Evolutionary conservation across 1,140 invertebrate species (phyloP), one percentile per base, ranked within the genome.

Genomic region (Aleiodes sp.): DNA sequence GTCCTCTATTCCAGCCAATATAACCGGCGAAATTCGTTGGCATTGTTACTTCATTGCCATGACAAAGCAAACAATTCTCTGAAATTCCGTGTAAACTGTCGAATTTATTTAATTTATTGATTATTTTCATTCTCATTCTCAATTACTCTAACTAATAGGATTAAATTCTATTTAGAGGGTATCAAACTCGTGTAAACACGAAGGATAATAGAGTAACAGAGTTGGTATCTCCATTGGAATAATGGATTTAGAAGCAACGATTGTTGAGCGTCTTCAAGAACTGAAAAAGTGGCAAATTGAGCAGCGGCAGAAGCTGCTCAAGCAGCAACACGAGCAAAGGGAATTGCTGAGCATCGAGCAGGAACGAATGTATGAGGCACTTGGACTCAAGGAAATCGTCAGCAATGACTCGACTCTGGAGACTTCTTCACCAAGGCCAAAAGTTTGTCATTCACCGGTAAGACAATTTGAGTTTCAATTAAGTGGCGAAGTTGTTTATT

Each of bases 301-400:
- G 37, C 78, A 82, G 26, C 76, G 83, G 29, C 76, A 79, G 63
- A 76, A 69, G 56, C 63, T 84, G 29, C 33, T 82, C 1, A 71
- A 77, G 59, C 76, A 81, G 12, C 82, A 84, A 46, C 71, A 79
- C 14, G 76, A 80, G 39, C 82, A 84, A 62, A 68, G 76, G 56
- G 66, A 82, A 8, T 66, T 74, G n/a, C 73, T 84, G 39, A 79
- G 39, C 35, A 57, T 76, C 7, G 78, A 81, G 37, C 80, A 82
- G 46, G 75, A 79, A 52, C 77, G 76, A 41, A 76, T 79, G 72
- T 82, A 71, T 26, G 65, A 81, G 69, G 76, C 70, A 10, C 69
- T 84, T 24, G 77, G 75, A 1, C 43, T 78, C 14, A 70, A 79
- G 29, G 74, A 76, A 60, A 41, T 70, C 8, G 63, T 71, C 33